Evolutionary conservation across 2,797 vertebrate species (phyloP).

Genomic region (Kryptolebias ocellatus): DNA sequence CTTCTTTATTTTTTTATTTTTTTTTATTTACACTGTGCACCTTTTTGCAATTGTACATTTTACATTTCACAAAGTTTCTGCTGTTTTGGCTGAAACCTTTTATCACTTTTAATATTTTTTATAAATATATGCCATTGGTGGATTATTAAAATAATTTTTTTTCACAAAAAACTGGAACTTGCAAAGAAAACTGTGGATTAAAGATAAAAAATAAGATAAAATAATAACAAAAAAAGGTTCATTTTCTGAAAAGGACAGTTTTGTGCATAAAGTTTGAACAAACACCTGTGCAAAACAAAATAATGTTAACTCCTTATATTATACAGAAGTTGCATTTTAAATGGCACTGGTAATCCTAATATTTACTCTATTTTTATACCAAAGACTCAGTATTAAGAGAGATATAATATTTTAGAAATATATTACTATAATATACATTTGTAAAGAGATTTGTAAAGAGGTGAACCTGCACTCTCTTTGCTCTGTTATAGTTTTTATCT

Average conservation of each 20-base stretch:
- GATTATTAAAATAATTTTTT: too few relatives aligned
- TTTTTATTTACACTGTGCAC: not conserved
- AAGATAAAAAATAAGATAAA: too few relatives aligned
- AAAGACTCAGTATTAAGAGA: not conserved
- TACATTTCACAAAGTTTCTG: conserved; percentile 4
- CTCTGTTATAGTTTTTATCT: not conserved
- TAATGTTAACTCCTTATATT: not conserved
- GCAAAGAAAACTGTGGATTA: too few relatives aligned
- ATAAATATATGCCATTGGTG: too few relatives aligned
- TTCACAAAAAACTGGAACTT: too few relatives aligned
- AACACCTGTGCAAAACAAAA: not conserved
- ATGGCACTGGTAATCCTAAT: conserved; percentile 30
- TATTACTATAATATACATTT: conserved; percentile 15
- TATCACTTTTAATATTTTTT: not conserved
- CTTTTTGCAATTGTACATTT: conserved; percentile 11
- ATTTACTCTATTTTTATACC: not conserved
- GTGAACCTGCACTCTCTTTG: conserved; percentile 57
- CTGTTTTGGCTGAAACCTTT: not conserved
- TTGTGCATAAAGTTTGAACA: conserved; percentile 9
- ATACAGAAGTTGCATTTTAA: conserved; percentile 22
- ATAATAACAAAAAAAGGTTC: too few relatives aligned
- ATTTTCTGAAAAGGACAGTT: not conserved
- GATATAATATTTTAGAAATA: conserved; percentile 19
- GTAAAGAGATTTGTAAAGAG: conserved; percentile 36
- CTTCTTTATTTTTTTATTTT: too few relatives aligned